Evolutionary conservation across 2,113 vertebrate genomes (phyloP), one percentile per base, ranked within the genome.

Genomic region (Bambusicola thoracicus): DNA sequence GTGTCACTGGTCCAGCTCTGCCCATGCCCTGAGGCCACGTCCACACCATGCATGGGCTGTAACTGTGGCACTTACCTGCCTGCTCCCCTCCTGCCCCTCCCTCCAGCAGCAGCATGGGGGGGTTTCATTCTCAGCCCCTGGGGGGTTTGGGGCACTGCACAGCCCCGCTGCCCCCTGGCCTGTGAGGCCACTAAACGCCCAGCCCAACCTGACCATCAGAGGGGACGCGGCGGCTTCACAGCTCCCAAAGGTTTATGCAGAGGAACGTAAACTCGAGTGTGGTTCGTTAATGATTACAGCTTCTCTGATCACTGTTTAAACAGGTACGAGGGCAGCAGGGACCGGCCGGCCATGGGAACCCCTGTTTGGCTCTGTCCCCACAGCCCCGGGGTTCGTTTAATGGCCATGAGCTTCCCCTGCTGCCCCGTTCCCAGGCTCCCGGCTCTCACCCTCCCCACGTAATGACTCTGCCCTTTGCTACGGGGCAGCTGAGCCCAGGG

Each of bases 201-300:
- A 81, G 36, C 34, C 16, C 66, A 48, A 53, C 51, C 43, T 41
- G 0, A 6, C 16, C 0, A 2, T 7, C 8, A 22, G 40, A 36
- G n/a, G 34, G 13, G 8, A 6, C 4, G 24, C 8, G 10, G 44
- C 40, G 7, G 66, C 44, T 70, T 56, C 75, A n/a, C 30, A 5
- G 19, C 21, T 41, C 22, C 46, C 44, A 66, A 46, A 67, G 70
- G 58, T 68, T 11, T 3, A 46, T 2, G 53, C 65, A 36, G 2
- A 56, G 66, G 24, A 18, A 13, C 75, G 48, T 34, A 5, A 53
- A 40, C 13, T 20, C 7, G 1, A 48, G 74, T 0, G 8, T 19
- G 69, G 3, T 16, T n/a, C 2, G 91, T 96, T 95, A 96, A 95
- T 87, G 63, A 96, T 96, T 96, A 87, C 81, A 85, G 11, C 8